Base-by-base conservation (phyloP, 1,140 invertebrate genomes). In the Saccostrea cuccullata region DNA sequence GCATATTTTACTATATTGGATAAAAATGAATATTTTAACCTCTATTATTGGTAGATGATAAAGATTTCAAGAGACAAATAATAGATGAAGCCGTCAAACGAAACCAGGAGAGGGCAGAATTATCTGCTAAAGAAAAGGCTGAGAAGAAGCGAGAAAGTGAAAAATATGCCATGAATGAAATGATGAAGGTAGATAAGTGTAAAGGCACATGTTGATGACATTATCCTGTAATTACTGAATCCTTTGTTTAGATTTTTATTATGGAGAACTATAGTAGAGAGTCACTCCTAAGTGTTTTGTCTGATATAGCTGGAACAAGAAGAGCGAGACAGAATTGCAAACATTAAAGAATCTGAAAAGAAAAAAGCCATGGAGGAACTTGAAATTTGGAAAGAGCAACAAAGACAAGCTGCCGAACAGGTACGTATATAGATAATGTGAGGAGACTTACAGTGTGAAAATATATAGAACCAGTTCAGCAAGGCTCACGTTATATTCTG, bases 361-460 rank as follows among this genome's bases (percentile, higher is more conserved):
- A 95, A 95, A 83, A 96, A 96, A 94, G 96, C 96, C 17, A 96
- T 97, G 95, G 95, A 96, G 15, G 96, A 97, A 89, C 94, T 97
- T 36, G 96, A 97, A 91, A 95, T 95, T 85, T 97, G 96, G 96
- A 96, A 96, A 91, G 92, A 95, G 64, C 90, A 93, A 89, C 93
- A 94, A 77, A 92, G 90, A 85, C 55, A 83, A 40, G 55, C 90
- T 55, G 93, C 93, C 67, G 91, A 93, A 87, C 40, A 89, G 90
- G 92, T 94, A 85, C 85, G 47, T 15, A 84, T 55, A 56, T 20
- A 55, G n/a, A 47, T 12, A 84, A 15, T 13, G 82, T 47, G 55
- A 55, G 12, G n/a, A 23, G 30, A 17, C 13, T 84, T 20, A 55
- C 40, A 15, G 11, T 17, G 82, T 47, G 30, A 36, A 36, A 36